phyloP scores from a whole-genome alignment of 1,140 invertebrate genomes.

The Papilio dardanus region DNA sequence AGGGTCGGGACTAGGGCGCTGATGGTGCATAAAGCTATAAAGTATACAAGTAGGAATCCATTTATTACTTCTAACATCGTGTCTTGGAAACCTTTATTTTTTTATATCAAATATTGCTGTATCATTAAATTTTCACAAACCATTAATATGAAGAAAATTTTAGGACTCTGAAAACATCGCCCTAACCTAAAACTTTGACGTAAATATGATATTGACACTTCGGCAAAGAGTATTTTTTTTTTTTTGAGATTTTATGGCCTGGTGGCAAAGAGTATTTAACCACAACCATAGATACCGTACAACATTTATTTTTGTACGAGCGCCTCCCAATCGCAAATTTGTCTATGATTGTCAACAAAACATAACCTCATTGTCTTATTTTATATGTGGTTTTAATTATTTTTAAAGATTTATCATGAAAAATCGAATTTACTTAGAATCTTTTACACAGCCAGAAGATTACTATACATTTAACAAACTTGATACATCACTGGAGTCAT shows the following conservation, averaged over 20 bases:
- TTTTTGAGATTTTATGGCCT: background rate
- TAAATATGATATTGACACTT: background rate
- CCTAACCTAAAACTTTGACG: background rate
- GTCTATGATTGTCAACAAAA: conserved; percentile 1
- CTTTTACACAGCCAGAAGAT: conserved; percentile 44
- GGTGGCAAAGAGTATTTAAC: too few species aligned
- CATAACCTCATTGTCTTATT: conserved; percentile 21
- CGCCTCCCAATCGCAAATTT: background rate
- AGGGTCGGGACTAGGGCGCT: conserved; percentile 65
- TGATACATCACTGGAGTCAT: conserved; percentile 68
- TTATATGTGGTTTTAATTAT: background rate
- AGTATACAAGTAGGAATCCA: conserved; percentile 69
- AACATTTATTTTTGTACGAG: too few species aligned
- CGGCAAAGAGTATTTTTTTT: too few species aligned
- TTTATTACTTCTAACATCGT: conserved; percentile 74
- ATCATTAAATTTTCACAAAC: background rate
- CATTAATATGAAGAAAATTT: background rate
- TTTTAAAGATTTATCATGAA: conserved; percentile 36
- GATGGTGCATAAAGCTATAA: conserved; percentile 65
- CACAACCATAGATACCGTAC: background rate
- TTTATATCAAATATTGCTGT: conserved; percentile 24
- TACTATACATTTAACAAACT: conserved; percentile 44
- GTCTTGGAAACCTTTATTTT: conserved; percentile 15
- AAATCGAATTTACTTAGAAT: conserved; percentile 53
- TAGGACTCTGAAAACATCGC: background rate